Evolutionary conservation across 2,888 invertebrate genomes (phyloP), one percentile per base, ranked within the genome.

Genomic region (Ichneumoninae sp.): DNA sequence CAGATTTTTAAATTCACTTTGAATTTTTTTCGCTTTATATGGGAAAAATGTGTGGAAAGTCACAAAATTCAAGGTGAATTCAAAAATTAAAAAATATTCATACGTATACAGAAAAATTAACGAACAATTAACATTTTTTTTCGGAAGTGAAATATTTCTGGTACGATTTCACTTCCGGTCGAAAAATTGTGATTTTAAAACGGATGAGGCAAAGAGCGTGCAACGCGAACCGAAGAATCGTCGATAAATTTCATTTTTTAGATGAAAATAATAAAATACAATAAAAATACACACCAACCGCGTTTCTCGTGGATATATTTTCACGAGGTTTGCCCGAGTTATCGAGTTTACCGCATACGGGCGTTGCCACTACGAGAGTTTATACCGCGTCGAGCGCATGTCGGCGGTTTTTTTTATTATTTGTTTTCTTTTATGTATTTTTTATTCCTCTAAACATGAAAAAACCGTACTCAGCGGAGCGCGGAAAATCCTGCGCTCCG

Each of bases 191-290:
- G 8, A 10, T 40, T 40, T 40, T 40, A 40, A 40, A 10, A 40
- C 10, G 10, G 54, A 77, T 65, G 74, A 71, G 10, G 16, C 74
- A 44, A 71, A 57, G 36, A 70, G 60, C 60, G 77, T 8, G 72
- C 13, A 36, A 36, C 16, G 19, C 19, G 26, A 52, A 60, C 57
- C 44, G 52, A 69, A 33, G 36, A 57, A 81, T 69, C 62, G 70
- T 52, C 81, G 33, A 71, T 81, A 75, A 81, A 84, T 79, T 81
- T 75, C 19, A 74, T 75, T 75, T 81, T 78, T 60, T 22, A 74
- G 70, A 75, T 70, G 57, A 81, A 81, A 75, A 57, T 8, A 54
- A 54, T 22, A 16, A 50, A 50, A 50, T 16, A 50, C 33, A 33
- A 33, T 33, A 16, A 50, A 50, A 50, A n/a, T 40, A 40, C 40